Evolutionary conservation across 2,113 vertebrate genomes (phyloP).

Genomic region (Plestiodon gilberti): DNA sequence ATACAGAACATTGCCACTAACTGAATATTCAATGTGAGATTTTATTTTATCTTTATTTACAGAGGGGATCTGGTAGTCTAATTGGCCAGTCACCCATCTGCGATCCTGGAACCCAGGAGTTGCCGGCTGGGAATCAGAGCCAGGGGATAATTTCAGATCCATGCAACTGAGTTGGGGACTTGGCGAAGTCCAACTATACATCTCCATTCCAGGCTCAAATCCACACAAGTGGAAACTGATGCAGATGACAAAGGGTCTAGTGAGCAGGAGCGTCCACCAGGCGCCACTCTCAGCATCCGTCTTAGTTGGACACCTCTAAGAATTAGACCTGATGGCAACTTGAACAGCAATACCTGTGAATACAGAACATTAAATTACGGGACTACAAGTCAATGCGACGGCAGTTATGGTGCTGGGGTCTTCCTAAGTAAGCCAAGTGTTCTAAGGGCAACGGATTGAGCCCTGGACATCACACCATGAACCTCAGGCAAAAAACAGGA

Average conservation of each 20-base stretch:
- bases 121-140: conserved; percentile 34
- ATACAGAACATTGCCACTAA: conserved; percentile 75
- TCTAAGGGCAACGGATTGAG: conserved; percentile 50
- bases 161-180: conserved; percentile 20
- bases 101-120: conserved; percentile 41
- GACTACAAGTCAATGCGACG: conserved; percentile 66
- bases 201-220: background rate
- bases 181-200: conserved; percentile 12
- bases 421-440: conserved; percentile 66
- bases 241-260: conserved; percentile 37
- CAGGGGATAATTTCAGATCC: conserved; percentile 6
- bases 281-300: conserved; percentile 53
- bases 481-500: conserved; percentile 74
- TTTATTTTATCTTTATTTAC: conserved; percentile 31
- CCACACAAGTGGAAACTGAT: conserved; percentile 34
- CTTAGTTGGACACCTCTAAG: conserved; percentile 70
- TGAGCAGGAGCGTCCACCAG: conserved; percentile 35
- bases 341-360: conserved; percentile 71
- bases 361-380: conserved; percentile 80
- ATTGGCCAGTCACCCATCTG: conserved; percentile 53
- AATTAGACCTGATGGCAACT: conserved; percentile 59
- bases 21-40: conserved; percentile 55
- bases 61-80: conserved; percentile 23
- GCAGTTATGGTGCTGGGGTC: conserved; percentile 42
- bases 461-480: conserved; percentile 58